Evolutionary conservation across 2,797 vertebrate genomes (phyloP).

Genomic region (Benthosema pterotum): DNA sequence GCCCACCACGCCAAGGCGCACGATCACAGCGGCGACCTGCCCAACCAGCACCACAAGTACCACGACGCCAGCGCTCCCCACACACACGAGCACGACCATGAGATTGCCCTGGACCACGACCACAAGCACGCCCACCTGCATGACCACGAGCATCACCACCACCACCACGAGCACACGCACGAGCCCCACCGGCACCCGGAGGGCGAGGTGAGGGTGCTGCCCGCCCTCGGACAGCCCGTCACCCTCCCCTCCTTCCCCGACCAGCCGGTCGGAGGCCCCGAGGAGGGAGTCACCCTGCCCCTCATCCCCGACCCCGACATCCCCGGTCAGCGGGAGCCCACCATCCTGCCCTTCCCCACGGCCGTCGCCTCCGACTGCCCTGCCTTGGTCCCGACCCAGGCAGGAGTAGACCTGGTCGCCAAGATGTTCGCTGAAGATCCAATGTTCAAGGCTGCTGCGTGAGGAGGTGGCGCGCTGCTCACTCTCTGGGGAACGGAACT

Average conservation of each 20-base stretch:
- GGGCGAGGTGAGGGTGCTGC: constrained; percentile 55
- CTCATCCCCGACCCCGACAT: constrained; percentile 67
- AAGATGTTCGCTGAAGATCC: constrained; percentile 66
- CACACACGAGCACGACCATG: constrained; percentile 79
- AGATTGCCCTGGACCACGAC: constrained; percentile 73
- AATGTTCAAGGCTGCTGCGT: constrained; percentile 58
- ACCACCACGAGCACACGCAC: constrained; percentile 70
- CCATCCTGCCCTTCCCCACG: constrained; percentile 59
- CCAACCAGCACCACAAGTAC: constrained; percentile 69
- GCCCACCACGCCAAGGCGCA: constrained; percentile 69
- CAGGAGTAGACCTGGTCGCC: constrained; percentile 15
- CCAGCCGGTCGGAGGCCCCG: constrained; percentile 4
- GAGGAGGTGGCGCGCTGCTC: not conserved
- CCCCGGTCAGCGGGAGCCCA: constrained; percentile 58
- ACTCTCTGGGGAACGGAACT: not conserved
- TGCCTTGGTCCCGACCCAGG: not conserved
- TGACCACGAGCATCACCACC: constrained; percentile 78
- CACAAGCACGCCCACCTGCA: constrained; percentile 80
- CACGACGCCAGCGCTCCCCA: constrained; percentile 36
- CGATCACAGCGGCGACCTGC: constrained; percentile 53
- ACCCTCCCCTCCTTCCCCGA: constrained; percentile 60
- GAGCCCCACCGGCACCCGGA: constrained; percentile 45
- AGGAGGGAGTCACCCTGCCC: constrained; percentile 44
- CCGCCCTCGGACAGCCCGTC: constrained; percentile 45
- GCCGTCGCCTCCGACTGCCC: constrained; percentile 58